These are phyloP conservation scores for Drosophila albomicans DNA, from an alignment of 1,140 invertebrate genomes.

Conservation along the genomic window DNA sequence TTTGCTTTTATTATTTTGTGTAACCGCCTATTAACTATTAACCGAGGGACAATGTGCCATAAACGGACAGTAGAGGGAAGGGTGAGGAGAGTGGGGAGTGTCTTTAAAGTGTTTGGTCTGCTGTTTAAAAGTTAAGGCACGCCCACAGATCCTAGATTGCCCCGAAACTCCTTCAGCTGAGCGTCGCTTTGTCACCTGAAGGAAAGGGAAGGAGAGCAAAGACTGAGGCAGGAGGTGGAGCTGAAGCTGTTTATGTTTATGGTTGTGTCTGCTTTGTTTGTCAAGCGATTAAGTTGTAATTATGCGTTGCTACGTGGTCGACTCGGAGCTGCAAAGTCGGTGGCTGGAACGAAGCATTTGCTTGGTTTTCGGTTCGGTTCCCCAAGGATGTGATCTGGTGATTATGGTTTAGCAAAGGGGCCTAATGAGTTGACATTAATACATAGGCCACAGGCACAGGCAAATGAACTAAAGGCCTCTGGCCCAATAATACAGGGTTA, in stretches of 20 bases:
- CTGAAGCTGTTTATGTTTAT: slow-evolving; percentile 61
- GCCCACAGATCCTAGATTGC: slow-evolving; percentile 37
- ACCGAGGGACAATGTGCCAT: slow-evolving; percentile 57
- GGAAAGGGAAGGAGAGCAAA: neutral
- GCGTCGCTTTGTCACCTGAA: slow-evolving; percentile 20
- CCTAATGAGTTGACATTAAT: slow-evolving; percentile 78
- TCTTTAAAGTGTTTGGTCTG: slow-evolving; percentile 70
- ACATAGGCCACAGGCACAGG: slow-evolving; percentile 23
- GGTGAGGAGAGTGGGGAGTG: neutral
- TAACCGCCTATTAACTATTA: slow-evolving; percentile 72
- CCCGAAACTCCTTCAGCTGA: neutral
- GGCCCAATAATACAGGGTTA: neutral
- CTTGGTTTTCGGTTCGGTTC: neutral
- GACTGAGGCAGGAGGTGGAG: neutral
- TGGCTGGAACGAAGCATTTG: slow-evolving; percentile 4
- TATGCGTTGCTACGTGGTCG: slow-evolving; percentile 76
- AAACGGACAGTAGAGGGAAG: slow-evolving; percentile 16
- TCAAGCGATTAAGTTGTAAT: slow-evolving; percentile 81
- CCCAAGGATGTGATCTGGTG: slow-evolving; percentile 46
- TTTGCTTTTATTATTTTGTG: slow-evolving; percentile 22
- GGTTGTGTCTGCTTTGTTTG: slow-evolving; percentile 76
- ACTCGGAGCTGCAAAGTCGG: slow-evolving; percentile 17
- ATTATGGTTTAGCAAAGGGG: slow-evolving; percentile 61
- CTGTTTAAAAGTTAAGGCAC: slow-evolving; percentile 72
- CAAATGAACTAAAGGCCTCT: slow-evolving; percentile 15